Base-by-base conservation (phyloP, 2,888 invertebrate species). In the Miltochrista miniata region DNA sequence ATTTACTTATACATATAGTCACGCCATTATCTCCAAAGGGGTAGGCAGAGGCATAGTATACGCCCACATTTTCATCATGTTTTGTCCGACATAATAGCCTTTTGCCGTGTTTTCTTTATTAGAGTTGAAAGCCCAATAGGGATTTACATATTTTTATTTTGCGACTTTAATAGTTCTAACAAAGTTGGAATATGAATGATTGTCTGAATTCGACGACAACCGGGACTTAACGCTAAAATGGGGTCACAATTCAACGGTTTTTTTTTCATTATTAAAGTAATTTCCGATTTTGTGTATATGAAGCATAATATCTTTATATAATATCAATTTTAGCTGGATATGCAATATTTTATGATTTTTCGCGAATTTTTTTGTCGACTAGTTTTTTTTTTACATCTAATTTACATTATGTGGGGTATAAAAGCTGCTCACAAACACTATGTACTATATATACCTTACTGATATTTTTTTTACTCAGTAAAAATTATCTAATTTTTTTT, bases 401-500 rank as follows among this genome's bases (percentile, higher is more conserved):
- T 73, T 64, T 79, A 63, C 69, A 74, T 57, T 56, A 64, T 72
- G 79, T 83, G 80, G 80, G 77, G 83, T 87, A 87, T 72, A 87
- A 87, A 87, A 88, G 85, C 87, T 83, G 84, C 76, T 73, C 74
- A 70, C 74, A 64, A 24, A 76, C 79, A 79, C 65, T 62, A 65
- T 52, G 53, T 71, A 61, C 34, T 63, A 69, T 11, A 31, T 31
- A 2, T 11, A 60, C 48, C 60, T 43, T 34, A 35, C 12, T 70
- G 80, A 80, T 69, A 67, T 59, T 70, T 75, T 78, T 77, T 38
- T 78, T n/a, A n/a, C 62, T 64, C 62, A 78, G 79, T 85, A 84
- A 80, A 87, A 87, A 90, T 87, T 84, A 87, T 80, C 83, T 79
- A 81, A 76, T 63, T 68, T 76, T 63, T 68, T 81, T 81, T 88